Evolutionary conservation across 2,113 vertebrate genomes (phyloP).

Genomic region (Oreochromis spilurus): DNA sequence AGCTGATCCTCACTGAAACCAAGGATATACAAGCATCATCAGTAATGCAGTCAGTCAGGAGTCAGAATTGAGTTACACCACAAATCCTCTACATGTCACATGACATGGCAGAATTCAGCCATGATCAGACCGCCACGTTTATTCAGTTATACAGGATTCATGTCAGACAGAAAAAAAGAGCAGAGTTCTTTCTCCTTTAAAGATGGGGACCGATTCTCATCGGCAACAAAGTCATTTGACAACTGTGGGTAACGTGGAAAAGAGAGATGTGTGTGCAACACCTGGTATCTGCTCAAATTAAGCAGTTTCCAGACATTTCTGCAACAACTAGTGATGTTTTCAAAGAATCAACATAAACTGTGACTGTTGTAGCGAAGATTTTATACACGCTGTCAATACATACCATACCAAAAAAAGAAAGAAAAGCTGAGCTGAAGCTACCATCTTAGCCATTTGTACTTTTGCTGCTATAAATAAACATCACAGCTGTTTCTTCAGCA

Average conservation of each 20-base stretch:
- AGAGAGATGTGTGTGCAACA: neutral
- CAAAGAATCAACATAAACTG: neutral
- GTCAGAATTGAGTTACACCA: neutral
- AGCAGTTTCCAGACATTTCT: neutral
- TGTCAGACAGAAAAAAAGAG: neutral
- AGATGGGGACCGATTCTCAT: neutral
- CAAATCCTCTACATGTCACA: neutral
- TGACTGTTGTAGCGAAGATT: neutral
- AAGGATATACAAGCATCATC: neutral
- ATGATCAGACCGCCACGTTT: fast-evolving
- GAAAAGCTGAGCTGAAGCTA: neutral
- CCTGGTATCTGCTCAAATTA: neutral
- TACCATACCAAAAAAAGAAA: neutral
- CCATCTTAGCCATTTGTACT: neutral
- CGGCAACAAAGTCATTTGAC: neutral
- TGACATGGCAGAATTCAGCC: neutral
- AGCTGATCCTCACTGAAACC: neutral
- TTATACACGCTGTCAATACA: neutral
- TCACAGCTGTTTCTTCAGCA: neutral
- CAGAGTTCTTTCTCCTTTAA: neutral
- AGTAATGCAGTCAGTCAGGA: fast-evolving
- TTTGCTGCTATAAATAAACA: neutral
- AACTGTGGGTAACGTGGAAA: neutral
- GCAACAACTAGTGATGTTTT: neutral
- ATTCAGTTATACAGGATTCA: neutral